Conservation (phyloP, 2,888 invertebrate genomes). For the Cremastinae sp. region DNA sequence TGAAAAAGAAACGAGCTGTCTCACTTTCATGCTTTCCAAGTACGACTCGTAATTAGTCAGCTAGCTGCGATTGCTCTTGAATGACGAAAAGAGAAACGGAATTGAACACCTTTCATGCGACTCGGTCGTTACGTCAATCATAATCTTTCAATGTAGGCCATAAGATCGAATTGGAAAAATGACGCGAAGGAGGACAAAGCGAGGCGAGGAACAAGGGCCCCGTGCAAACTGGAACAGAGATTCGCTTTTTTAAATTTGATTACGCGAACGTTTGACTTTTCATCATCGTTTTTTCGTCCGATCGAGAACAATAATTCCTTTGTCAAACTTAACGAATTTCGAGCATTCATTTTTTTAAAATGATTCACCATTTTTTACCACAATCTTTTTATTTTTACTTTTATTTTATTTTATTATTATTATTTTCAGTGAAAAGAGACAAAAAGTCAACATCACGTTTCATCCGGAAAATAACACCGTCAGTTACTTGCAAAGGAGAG, state of each 20-base stretch:
- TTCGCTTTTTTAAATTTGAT: too few relatives aligned
- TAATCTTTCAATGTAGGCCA: slow-evolving; percentile 72
- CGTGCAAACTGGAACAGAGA: slow-evolving; percentile 9
- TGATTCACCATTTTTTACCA: too few relatives aligned
- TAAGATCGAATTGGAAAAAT: slow-evolving; percentile 61
- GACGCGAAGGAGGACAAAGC: not conserved
- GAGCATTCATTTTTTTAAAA: too few relatives aligned
- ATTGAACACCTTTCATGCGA: slow-evolving; percentile 33
- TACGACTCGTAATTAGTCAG: too few relatives aligned
- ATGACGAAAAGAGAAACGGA: slow-evolving; percentile 14
- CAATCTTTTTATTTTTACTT: not conserved
- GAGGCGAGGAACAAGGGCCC: not conserved
- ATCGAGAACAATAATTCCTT: too few relatives aligned
- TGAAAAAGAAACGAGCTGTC: too few relatives aligned
- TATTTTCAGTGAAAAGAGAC: slow-evolving; percentile 84
- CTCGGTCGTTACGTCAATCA: slow-evolving; percentile 75
- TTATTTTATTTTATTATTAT: slow-evolving; percentile 27
- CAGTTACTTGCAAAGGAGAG: slow-evolving; percentile 85
- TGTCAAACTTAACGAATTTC: too few relatives aligned
- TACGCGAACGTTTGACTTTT: too few relatives aligned
- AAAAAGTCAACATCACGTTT: slow-evolving; percentile 88
- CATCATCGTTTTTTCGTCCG: too few relatives aligned
- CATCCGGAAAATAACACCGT: slow-evolving; percentile 87
- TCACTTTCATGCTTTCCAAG: too few relatives aligned
- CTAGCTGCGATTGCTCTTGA: too few relatives aligned